Base-by-base conservation (phyloP, 2,888 invertebrate species). In the Thelaira solivaga region DNA sequence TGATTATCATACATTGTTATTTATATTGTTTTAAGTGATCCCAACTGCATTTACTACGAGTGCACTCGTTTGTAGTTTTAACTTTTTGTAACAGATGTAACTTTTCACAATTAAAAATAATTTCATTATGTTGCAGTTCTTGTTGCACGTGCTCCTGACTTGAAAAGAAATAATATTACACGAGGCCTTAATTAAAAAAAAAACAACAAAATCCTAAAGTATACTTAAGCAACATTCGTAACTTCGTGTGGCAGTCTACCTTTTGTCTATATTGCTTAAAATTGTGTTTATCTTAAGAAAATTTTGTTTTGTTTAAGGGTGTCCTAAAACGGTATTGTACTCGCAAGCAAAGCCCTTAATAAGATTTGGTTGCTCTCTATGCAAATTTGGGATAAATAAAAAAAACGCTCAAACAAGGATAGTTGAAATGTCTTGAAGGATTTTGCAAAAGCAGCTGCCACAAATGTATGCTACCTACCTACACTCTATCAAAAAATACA, bases 321-420 rank as follows among this genome's bases (percentile, higher is more conserved):
- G 64, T 64, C 72, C 72, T 47, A 39, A 55, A 47, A 49, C 36
- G 7, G 47, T 22, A 13, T 34, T 51, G 47, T 16, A 53, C n/a
- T n/a, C n/a, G n/a, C n/a, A n/a, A n/a, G n/a, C n/a, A 20, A 13
- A 49, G 59, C 47, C 72, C 64, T 47, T 72, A 61, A 55, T 57
- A 72, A 39, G 72, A 72, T 72, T 72, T 62, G n/a, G 45, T 75
- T 75, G n/a, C n/a, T n/a, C n/a, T 29, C 67, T 45, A 68, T 68
- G 67, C 74, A 55, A 75, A 75, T 75, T 68, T 68, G 6, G 36
- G 29, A 68, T 67, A 68, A 68, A 47, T 59, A 26, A 26, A 18
- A 24, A 20, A 31, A 39, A 67, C 13, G 18, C 11, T 45, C 36
- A 72, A 57, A 41, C 13, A 55, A 29, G 62, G 51, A 71, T 47